Evolutionary conservation across 2,888 invertebrate genomes (phyloP).

Genomic region (Philhelius pedissequus): DNA sequence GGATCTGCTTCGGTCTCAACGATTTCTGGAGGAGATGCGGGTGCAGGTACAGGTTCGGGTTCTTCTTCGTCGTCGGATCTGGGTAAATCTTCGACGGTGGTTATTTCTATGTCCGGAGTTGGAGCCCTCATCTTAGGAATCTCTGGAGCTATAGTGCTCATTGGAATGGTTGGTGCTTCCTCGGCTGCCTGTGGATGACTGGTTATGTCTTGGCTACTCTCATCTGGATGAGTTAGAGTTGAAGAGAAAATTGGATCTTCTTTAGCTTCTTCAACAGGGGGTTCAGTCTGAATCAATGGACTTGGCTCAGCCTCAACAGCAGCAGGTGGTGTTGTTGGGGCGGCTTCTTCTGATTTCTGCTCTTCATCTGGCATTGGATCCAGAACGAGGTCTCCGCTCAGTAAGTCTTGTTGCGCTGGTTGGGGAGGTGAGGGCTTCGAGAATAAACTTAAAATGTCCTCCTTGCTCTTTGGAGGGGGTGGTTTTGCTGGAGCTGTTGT

Average conservation of each 20-base stretch:
- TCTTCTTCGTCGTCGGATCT: constrained; percentile 78
- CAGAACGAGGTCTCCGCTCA: constrained; percentile 81
- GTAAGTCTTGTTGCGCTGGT: constrained; percentile 80
- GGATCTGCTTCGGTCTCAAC: constrained; percentile 47
- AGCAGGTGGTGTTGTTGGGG: neutral
- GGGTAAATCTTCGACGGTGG: constrained; percentile 78
- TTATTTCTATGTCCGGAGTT: constrained; percentile 78
- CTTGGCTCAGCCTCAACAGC: constrained; percentile 36
- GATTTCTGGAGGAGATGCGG: constrained; percentile 47
- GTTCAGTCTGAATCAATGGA: constrained; percentile 51
- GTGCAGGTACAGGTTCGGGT: constrained; percentile 68
- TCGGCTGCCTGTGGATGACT: constrained; percentile 77
- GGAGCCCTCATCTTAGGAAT: constrained; percentile 75
- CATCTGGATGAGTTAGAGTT: constrained; percentile 76
- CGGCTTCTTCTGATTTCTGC: constrained; percentile 12
- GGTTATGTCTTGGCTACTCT: constrained; percentile 76
- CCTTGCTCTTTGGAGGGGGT: constrained; percentile 80
- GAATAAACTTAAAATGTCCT: constrained; percentile 82
- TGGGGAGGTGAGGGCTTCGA: constrained; percentile 74
- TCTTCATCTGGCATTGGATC: constrained; percentile 61
- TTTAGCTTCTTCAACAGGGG: constrained; percentile 19
- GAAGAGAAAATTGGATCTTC: constrained; percentile 76
- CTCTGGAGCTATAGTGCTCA: constrained; percentile 73
- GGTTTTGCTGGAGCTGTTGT: constrained; percentile 80
- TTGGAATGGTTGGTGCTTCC: constrained; percentile 52